Conservation (phyloP, 1,140 invertebrate genomes). For the Venustaconcha ellipsiformis region DNA sequence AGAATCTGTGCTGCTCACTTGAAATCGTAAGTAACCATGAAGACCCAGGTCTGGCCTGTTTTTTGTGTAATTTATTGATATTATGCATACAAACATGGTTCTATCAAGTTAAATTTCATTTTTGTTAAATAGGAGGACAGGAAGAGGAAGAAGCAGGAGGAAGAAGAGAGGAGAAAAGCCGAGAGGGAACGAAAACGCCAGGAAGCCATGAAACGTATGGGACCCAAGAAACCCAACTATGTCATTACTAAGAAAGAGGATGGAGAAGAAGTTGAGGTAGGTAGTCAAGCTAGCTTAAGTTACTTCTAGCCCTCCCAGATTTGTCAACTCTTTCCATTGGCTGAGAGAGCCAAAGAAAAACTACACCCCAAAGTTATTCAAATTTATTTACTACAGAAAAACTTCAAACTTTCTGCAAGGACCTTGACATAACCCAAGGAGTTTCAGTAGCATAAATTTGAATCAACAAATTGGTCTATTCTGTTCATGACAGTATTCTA, state of each 20-base stretch:
- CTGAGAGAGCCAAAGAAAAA: neutral
- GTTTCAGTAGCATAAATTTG: too few species aligned
- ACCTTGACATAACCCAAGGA: neutral
- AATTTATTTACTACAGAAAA: too few species aligned
- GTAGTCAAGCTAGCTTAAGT: constrained; percentile 11
- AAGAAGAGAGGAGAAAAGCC: constrained; percentile 48
- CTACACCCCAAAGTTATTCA: neutral
- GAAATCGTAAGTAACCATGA: too few species aligned
- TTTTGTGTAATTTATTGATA: too few species aligned
- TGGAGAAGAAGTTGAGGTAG: constrained; percentile 27
- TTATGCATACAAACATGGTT: neutral
- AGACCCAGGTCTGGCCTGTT: too few species aligned
- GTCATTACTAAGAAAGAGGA: constrained; percentile 55
- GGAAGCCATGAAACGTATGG: constrained; percentile 48
- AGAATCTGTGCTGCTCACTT: too few species aligned
- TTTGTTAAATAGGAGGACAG: constrained; percentile 41
- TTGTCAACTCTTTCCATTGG: neutral
- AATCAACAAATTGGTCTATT: too few species aligned
- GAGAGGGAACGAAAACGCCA: constrained; percentile 48
- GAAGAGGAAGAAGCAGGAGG: constrained; percentile 50
- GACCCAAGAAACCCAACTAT: constrained; percentile 53
- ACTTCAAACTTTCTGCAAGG: constrained; percentile 1
- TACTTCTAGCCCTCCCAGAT: neutral
- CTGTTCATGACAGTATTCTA: too few species aligned
- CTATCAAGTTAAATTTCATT: neutral